phyloP scores from a whole-genome alignment of 2,797 vertebrate genomes.

The Pangasius larnaudii region DNA sequence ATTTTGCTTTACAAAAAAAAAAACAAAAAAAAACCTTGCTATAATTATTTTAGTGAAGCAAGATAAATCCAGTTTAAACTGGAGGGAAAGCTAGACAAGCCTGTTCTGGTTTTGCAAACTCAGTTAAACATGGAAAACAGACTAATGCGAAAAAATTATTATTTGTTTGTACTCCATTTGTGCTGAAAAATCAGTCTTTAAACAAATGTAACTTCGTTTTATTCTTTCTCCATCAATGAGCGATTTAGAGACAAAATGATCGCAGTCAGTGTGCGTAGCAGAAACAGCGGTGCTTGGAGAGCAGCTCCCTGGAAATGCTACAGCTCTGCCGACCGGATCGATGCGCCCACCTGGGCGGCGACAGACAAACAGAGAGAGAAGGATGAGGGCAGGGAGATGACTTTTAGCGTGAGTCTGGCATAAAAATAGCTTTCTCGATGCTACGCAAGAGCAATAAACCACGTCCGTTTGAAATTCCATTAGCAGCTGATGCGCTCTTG shows the following conservation, averaged over 20 bases:
- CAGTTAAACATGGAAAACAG: no score
- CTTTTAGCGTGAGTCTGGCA: conserved; percentile 50
- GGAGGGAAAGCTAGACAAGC: not conserved
- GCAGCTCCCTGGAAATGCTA: conserved; percentile 27
- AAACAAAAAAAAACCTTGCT: no score
- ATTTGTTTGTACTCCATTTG: not conserved
- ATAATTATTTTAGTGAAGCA: not conserved
- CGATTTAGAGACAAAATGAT: not conserved
- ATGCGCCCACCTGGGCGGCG: conserved; percentile 37
- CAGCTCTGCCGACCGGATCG: conserved; percentile 36
- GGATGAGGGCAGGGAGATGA: conserved; percentile 35
- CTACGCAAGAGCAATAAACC: conserved; percentile 61
- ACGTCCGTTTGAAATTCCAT: conserved; percentile 65
- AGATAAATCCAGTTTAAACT: not conserved
- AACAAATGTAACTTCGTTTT: not conserved
- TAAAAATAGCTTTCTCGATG: conserved; percentile 56
- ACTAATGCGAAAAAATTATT: not conserved
- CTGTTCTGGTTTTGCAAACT: not conserved
- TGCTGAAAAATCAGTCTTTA: not conserved
- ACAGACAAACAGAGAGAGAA: not conserved
- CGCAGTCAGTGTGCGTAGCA: not conserved
- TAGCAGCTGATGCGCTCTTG: conserved; percentile 50
- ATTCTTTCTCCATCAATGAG: not conserved
- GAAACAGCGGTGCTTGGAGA: not conserved
- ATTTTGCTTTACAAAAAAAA: not conserved